Base-by-base conservation (phyloP, 2,113 vertebrate genomes). In the Ardeotis arabs region DNA sequence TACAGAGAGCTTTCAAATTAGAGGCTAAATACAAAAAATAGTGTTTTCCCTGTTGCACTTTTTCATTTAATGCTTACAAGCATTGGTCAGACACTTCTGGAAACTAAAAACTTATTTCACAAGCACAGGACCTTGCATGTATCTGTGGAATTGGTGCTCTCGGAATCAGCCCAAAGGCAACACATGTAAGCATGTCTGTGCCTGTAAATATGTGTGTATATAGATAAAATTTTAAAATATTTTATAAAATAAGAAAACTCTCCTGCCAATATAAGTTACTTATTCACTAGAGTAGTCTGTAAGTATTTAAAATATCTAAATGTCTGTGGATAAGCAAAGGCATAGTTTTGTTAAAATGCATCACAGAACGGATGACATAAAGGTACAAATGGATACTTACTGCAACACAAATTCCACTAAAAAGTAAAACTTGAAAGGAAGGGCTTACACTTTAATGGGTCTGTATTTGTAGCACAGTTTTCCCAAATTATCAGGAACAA, bases 151-250 rank as follows among this genome's bases (percentile, higher is more conserved):
- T 8, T 78, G 17, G 12, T n/a, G 8, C 27, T 50, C 37, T 88
- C 44, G 85, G 44, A 88, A 89, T 12, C 28, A 78, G 52, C 8
- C 10, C 47, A 84, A 81, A 79, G 14, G 12, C 37, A 79, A 53
- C 12, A 41, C 2, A 29, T 1, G 3, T 7, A 78, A 67, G n/a
- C 47, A 55, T 1, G 0, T 49, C 37, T 62, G 19, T 60, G 14
- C 29, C 89, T 77, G 29, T 41, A 76, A 81, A n/a, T 47, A 37
- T 5, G 5, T 15, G n/a, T 9, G 33, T 8, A 66, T 4, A 19
- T 2, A 22, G 4, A 74, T 56, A 27, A 4, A 64, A 66, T 41
- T 49, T 62, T 1, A 11, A 52, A 29, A 60, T 18, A 10, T 17
- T 49, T 87, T 62, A 63, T 53, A 37, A 58, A 63, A 84, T 27